Conservation (phyloP, 2,113 vertebrate genomes). For the Phoxinus phoxinus region DNA sequence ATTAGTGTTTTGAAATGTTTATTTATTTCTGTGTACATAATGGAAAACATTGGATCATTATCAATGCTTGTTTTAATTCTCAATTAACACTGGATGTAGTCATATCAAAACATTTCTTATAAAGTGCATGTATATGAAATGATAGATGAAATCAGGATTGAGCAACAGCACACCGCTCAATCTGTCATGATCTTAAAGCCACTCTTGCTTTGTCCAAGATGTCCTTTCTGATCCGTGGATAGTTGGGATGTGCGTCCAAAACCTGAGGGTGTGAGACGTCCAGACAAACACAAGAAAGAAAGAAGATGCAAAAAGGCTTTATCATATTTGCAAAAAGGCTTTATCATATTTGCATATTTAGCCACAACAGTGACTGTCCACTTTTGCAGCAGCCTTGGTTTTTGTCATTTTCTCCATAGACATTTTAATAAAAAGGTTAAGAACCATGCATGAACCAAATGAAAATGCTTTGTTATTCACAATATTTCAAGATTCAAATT, state of each 20-base stretch:
- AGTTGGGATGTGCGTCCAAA: slow-evolving; percentile 88
- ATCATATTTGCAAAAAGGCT: background rate
- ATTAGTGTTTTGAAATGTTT: background rate
- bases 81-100: slow-evolving; percentile 10
- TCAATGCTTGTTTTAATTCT: background rate
- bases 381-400: no score
- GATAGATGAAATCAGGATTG: background rate
- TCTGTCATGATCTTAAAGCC: slow-evolving; percentile 80
- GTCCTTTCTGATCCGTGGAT: slow-evolving; percentile 96
- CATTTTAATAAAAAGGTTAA: no score
- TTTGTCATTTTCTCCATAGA: no score
- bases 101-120: background rate
- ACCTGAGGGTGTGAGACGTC: slow-evolving; percentile 75
- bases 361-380: no score
- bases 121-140: background rate
- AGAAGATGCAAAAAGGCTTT: background rate
- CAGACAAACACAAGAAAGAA: background rate
- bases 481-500: background rate
- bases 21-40: background rate
- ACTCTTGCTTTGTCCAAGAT: slow-evolving; percentile 95
- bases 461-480: no score
- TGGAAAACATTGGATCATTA: background rate
- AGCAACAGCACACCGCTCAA: slow-evolving; percentile 7
- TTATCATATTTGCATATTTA: no score
- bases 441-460: no score